Evolutionary conservation across 2,888 invertebrate genomes (phyloP).

Genomic region (Drosophila recens): DNA sequence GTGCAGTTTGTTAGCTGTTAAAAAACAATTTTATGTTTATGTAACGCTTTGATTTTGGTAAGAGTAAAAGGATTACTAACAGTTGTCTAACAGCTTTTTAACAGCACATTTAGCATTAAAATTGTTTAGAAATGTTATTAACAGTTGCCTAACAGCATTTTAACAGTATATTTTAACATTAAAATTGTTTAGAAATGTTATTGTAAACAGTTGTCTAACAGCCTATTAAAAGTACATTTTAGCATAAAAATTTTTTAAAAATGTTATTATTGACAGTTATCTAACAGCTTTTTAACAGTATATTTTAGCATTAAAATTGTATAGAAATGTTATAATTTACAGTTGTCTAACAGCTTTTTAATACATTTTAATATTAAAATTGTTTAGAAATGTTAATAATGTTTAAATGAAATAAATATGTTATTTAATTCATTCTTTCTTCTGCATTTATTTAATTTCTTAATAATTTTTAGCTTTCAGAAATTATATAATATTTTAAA

Average conservation of each 20-base stretch:
- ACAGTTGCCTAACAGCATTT: not conserved
- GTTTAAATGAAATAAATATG: too few species aligned
- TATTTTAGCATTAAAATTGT: not conserved
- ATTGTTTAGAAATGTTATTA: not conserved
- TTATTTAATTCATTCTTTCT: too few species aligned
- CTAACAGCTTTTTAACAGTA: not conserved
- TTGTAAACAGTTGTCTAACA: not conserved
- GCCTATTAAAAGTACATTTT: not conserved
- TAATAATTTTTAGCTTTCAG: too few species aligned
- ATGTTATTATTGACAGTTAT: not conserved
- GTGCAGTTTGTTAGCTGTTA: conserved; percentile 1
- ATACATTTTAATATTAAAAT: not conserved
- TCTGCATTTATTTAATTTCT: too few species aligned
- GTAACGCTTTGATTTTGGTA: not conserved
- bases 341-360: not conserved
- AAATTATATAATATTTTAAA: too few species aligned
- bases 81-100: not conserved
- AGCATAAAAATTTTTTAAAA: not conserved
- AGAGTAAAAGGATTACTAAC: not conserved
- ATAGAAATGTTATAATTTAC: too few species aligned
- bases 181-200: not conserved
- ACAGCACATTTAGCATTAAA: not conserved
- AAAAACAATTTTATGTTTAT: not conserved
- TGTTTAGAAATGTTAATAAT: not conserved
- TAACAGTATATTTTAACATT: not conserved